Percentiles rank a stretch among this genome's conserved stretches.
Evolutionary conservation across 2,888 invertebrate genomes (phyloP).

Genomic region (Cloeon dipterum): DNA sequence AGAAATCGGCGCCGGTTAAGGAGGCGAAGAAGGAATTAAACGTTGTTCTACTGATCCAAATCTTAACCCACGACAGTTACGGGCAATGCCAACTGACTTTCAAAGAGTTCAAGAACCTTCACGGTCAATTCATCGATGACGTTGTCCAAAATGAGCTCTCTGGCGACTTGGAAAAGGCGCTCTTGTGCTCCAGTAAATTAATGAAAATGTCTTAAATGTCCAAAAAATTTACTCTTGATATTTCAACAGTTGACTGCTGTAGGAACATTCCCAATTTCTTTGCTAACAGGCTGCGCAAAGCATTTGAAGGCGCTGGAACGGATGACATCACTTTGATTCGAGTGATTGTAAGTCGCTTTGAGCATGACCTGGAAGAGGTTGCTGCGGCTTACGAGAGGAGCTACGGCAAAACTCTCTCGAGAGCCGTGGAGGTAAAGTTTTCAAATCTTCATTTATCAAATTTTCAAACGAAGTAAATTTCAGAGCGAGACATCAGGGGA

Average conservation of each 20-base stretch:
- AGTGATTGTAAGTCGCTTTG: slow-evolving; percentile 41
- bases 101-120: slow-evolving; percentile 46
- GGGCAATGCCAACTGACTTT: slow-evolving; percentile 42
- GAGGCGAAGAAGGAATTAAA: no score
- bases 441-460: no score
- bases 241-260: no score
- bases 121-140: slow-evolving; percentile 12
- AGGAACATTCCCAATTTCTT: slow-evolving; percentile 41
- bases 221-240: no score
- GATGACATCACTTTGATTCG: slow-evolving; percentile 46
- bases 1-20: no score
- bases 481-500: slow-evolving; percentile 42
- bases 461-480: no score
- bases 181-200: slow-evolving; percentile 10
- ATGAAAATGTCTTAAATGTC: background rate
- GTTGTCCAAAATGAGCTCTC: background rate
- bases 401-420: slow-evolving; percentile 40
- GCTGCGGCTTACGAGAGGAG: slow-evolving; percentile 43
- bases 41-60: no score
- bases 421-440: slow-evolving; percentile 39
- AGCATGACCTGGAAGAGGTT: slow-evolving; percentile 44
- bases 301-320: slow-evolving; percentile 48
- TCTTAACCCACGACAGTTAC: slow-evolving; percentile 51
- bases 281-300: slow-evolving; percentile 37
- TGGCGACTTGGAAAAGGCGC: slow-evolving; percentile 3